Percentiles rank a stretch among this genome's conserved stretches.
Conservation (phyloP, 2,797 vertebrate species). For the Rhincodon typus region DNA sequence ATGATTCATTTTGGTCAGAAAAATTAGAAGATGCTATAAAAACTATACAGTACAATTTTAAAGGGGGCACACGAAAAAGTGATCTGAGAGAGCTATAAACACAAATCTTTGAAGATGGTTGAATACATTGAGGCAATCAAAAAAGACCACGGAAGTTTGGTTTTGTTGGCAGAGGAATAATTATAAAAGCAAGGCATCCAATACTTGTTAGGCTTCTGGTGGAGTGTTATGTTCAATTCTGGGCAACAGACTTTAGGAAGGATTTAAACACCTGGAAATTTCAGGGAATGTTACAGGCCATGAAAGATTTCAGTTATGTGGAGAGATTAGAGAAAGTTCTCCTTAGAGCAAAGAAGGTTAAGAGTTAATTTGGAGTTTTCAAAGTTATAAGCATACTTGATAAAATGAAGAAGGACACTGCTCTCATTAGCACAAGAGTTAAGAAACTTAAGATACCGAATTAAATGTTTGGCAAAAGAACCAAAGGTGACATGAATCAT, state of each 20-base stretch:
- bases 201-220: neutral
- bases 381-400: neutral
- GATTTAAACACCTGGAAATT: neutral
- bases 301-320: neutral
- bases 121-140: too few species aligned
- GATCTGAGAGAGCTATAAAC: too few species aligned
- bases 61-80: too few species aligned
- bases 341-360: neutral
- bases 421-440: too few species aligned
- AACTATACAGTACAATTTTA: too few species aligned
- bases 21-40: too few species aligned
- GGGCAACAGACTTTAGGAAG: neutral
- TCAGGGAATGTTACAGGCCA: too few species aligned
- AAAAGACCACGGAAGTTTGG: neutral
- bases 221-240: neutral
- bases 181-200: neutral
- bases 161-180: neutral
- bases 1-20: too few species aligned
- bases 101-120: too few species aligned
- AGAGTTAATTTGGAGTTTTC: neutral
- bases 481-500: neutral
- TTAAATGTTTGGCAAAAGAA: neutral
- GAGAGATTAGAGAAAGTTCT: neutral
- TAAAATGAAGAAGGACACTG: neutral
- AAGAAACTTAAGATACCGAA: too few species aligned